Percentiles rank a stretch among this genome's conserved stretches.
phyloP scores from a whole-genome alignment of 1,140 invertebrate genomes.

The Euwallacea similis region DNA sequence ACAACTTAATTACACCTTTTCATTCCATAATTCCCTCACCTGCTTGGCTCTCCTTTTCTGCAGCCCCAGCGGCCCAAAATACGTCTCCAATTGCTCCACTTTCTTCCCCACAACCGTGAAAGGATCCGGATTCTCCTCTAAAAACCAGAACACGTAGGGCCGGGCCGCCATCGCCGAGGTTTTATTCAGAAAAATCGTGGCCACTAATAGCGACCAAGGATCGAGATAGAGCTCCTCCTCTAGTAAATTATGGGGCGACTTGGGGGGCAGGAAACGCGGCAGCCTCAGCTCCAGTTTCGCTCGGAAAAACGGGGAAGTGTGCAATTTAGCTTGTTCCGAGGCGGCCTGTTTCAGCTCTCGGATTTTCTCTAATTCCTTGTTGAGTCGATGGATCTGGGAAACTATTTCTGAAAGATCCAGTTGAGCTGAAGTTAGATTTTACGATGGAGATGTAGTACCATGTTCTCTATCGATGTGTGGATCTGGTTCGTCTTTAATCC shows the following conservation, averaged over 20 bases:
- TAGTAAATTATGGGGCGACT: slow-evolving; percentile 58
- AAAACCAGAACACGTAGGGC: slow-evolving; percentile 56
- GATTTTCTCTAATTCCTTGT: background rate
- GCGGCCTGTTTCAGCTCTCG: background rate
- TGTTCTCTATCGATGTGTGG: background rate
- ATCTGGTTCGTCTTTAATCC: background rate
- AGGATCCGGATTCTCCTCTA: slow-evolving; percentile 56
- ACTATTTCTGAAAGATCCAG: slow-evolving; percentile 9
- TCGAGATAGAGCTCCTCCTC: slow-evolving; percentile 59
- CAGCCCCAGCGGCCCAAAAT: slow-evolving; percentile 58
- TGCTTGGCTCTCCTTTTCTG: slow-evolving; percentile 46
- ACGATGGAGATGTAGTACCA: background rate
- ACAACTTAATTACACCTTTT: no score
- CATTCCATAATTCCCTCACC: background rate
- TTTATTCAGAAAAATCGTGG: slow-evolving; percentile 61
- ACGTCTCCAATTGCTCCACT: slow-evolving; percentile 54
- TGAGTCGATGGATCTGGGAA: slow-evolving; percentile 1
- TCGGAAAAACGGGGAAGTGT: background rate
- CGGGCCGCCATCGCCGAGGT: slow-evolving; percentile 56
- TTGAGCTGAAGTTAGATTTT: background rate
- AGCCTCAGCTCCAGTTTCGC: slow-evolving; percentile 14
- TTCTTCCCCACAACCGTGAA: slow-evolving; percentile 54
- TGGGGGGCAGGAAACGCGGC: slow-evolving; percentile 46
- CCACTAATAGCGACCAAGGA: slow-evolving; percentile 60
- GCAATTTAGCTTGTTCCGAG: background rate